These are phyloP conservation scores for Eptatretus burgeri DNA, from an alignment of 2,113 vertebrate genomes.

Conservation along the genomic window DNA sequence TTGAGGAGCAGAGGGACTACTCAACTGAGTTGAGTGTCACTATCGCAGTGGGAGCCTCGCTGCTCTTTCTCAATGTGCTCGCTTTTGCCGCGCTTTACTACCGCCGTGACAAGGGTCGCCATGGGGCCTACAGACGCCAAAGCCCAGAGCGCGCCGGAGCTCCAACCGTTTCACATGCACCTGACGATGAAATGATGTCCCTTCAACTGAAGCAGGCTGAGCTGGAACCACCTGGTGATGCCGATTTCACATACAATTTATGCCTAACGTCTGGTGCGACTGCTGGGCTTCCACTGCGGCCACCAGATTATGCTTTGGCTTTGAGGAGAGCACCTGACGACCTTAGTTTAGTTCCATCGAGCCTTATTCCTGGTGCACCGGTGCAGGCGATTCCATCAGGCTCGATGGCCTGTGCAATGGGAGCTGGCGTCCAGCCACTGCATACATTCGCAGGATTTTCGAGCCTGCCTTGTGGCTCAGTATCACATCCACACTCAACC, in stretches of 20 bases:
- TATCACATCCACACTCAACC: constrained; percentile 3
- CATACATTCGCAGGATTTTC: neutral
- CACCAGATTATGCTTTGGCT: neutral
- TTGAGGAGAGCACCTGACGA: neutral
- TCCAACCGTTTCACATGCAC: too few relatives aligned
- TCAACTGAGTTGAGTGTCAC: constrained; percentile 64
- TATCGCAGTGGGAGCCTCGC: constrained; percentile 48
- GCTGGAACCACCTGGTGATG: neutral
- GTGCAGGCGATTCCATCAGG: neutral
- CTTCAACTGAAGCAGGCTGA: constrained; percentile 6
- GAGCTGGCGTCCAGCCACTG: neutral
- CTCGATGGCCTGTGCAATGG: neutral
- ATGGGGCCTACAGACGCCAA: constrained; percentile 32
- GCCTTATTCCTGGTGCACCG: neutral
- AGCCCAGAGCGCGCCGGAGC: constrained; percentile 30
- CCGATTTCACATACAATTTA: neutral
- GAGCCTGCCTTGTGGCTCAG: neutral
- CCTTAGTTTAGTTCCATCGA: too few relatives aligned
- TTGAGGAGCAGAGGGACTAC: constrained; percentile 44
- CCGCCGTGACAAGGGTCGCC: constrained; percentile 54
- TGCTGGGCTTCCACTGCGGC: too few relatives aligned
- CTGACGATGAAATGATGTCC: constrained; percentile 1
- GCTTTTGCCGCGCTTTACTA: constrained; percentile 72
- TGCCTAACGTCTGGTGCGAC: too few relatives aligned
- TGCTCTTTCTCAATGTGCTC: constrained; percentile 67